Base-by-base conservation (phyloP, 2,113 vertebrate species). In the Microcebus ravelobensis region DNA sequence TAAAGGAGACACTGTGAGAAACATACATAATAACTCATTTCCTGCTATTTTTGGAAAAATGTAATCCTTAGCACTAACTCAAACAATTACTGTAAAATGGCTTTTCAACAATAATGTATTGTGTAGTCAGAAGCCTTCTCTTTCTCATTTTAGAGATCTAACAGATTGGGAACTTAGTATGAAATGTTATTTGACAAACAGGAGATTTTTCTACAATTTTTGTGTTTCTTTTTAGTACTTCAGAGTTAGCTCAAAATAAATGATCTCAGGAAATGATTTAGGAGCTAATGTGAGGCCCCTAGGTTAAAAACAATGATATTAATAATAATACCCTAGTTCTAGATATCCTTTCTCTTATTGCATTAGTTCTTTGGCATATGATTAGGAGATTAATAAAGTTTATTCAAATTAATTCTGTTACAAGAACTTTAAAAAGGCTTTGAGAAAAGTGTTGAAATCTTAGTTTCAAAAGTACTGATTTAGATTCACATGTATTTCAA, bases 381-480 rank as follows among this genome's bases (percentile, higher is more conserved):
- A 94, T 88, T n/a, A 42, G 91, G 36, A 95, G 5, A 71, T 63
- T 94, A 42, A 84, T 95, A 42, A 87, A 67, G n/a, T 88, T 73
- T 77, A 82, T 45, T 82, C 29, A 50, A 74, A 59, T 94, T 45
- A 52, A 79, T 59, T 73, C 42, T 42, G 6, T 63, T 90, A 34
- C 21, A 74, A 94, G 31, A 81, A 89, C 9, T 79, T 90, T 50
- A 57, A 73, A 93, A 87, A 95, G 8, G 77, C 55, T 39, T 79
- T 83, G 87, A 91, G 21, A 50, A 65, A 59, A 76, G 39, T 34
- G 1, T 12, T 61, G 27, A 94, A 81, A 77, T 55, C n/a, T 85
- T 67, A 59, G 34, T 48, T 90, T 65, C 68, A 57, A 71, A 83
- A 81, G 50, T 65, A 57, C 23, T 81, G 1, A 84, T 52, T 94